These are phyloP conservation scores for Shinisaurus crocodilurus DNA, from an alignment of 2,113 vertebrate genomes.

Conservation along the genomic window DNA sequence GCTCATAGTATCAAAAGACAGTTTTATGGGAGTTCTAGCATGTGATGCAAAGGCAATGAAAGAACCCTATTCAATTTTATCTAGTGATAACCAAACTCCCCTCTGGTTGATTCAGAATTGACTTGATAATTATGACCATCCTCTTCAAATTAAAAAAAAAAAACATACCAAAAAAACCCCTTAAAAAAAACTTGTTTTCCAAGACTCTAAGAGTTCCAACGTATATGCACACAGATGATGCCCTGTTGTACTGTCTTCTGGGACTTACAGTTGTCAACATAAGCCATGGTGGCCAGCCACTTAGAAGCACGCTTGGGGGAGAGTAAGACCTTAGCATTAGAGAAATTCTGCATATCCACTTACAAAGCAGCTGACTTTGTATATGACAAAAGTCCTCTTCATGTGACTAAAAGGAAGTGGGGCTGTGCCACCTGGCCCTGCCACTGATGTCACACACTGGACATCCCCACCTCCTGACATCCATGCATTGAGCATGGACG, in stretches of 20 bases:
- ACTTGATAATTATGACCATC: not conserved
- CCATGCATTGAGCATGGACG: not conserved
- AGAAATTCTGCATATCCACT: not conserved
- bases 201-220: not conserved
- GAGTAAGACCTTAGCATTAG: not conserved
- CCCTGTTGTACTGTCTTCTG: not conserved
- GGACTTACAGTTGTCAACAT: not conserved
- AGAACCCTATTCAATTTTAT: not conserved
- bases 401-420: not conserved
- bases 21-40: slow-evolving; percentile 40
- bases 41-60: slow-evolving; percentile 36
- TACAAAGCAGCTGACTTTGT: not conserved
- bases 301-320: not conserved
- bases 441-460: too few relatives aligned
- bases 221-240: not conserved
- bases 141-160: not conserved
- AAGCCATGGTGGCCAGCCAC: not conserved
- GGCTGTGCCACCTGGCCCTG: not conserved
- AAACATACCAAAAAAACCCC: too few relatives aligned
- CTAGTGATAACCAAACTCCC: not conserved
- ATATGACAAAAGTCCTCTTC: not conserved
- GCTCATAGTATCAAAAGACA: slow-evolving; percentile 40
- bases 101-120: not conserved
- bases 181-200: too few relatives aligned
- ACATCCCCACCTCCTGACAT: not conserved